Conservation (phyloP, 2,797 vertebrate species). For the Rhinoraja longicauda region DNA sequence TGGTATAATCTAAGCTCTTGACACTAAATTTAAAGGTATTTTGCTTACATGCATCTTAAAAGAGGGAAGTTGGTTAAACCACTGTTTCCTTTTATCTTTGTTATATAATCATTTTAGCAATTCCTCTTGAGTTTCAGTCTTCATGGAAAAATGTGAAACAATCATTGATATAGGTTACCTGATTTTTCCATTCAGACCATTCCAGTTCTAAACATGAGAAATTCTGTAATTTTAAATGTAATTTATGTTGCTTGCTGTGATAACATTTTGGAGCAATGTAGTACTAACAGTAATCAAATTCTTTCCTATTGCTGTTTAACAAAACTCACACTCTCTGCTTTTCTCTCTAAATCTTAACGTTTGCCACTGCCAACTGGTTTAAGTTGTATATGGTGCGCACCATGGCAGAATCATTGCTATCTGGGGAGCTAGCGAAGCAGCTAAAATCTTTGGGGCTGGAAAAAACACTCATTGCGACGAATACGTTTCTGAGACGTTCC, state of each 20-base stretch:
- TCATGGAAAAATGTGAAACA: not conserved
- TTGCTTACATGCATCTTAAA: not conserved
- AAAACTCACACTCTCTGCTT: conserved; percentile 36
- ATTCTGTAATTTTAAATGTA: not conserved
- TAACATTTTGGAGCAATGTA: not conserved
- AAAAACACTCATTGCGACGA: conserved; percentile 72
- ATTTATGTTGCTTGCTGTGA: conserved; percentile 1
- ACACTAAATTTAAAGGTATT: not conserved
- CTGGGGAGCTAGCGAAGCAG: conserved; percentile 70
- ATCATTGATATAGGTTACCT: not conserved
- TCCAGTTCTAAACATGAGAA: not conserved
- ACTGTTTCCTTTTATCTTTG: not conserved
- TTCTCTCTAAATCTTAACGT: conserved; percentile 35
- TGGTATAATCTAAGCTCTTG: not conserved
- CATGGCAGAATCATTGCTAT: conserved; percentile 71
- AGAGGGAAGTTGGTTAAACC: not conserved
- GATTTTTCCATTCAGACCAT: not conserved
- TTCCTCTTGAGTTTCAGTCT: not conserved
- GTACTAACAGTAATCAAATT: conserved; percentile 16
- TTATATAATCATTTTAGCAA: not conserved
- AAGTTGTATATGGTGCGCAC: conserved; percentile 73
- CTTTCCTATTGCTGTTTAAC: conserved; percentile 21
- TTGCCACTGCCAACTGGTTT: conserved; percentile 63
- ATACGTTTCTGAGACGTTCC: conserved; percentile 74
- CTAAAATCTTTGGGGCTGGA: conserved; percentile 70